These are phyloP conservation scores for Vulpes lagopus DNA, from an alignment of 2,113 vertebrate species.

Conservation along the genomic window DNA sequence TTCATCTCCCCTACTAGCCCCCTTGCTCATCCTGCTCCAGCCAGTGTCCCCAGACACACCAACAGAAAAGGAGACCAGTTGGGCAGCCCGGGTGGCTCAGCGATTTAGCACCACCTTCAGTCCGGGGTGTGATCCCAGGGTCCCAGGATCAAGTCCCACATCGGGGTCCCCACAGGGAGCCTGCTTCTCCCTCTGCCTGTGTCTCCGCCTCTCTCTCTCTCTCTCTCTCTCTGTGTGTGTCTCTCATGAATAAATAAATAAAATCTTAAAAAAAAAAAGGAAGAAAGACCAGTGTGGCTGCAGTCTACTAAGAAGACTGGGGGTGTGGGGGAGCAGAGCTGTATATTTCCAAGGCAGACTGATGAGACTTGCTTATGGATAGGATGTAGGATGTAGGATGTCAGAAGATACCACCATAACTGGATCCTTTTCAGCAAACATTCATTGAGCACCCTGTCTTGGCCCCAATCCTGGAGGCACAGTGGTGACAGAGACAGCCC, in stretches of 20 bases:
- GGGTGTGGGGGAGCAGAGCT: too few relatives aligned
- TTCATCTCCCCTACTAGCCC: neutral
- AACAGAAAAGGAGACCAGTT: neutral
- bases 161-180: too few relatives aligned
- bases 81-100: too few relatives aligned
- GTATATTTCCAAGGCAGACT: neutral
- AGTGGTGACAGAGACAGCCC: neutral
- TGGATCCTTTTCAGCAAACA: neutral
- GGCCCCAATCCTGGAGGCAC: neutral
- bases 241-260: too few relatives aligned
- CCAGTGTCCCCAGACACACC: neutral
- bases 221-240: too few relatives aligned
- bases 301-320: neutral
- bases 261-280: too few relatives aligned
- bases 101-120: too few relatives aligned
- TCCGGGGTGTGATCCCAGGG: too few relatives aligned
- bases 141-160: too few relatives aligned
- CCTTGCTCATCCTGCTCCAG: neutral
- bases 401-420: neutral
- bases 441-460: neutral
- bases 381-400: too few relatives aligned
- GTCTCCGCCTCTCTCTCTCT: too few relatives aligned
- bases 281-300: neutral
- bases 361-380: neutral
- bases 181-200: too few relatives aligned